Conservation (phyloP, 2,797 vertebrate genomes). For the Micropoecilia bifurca region DNA sequence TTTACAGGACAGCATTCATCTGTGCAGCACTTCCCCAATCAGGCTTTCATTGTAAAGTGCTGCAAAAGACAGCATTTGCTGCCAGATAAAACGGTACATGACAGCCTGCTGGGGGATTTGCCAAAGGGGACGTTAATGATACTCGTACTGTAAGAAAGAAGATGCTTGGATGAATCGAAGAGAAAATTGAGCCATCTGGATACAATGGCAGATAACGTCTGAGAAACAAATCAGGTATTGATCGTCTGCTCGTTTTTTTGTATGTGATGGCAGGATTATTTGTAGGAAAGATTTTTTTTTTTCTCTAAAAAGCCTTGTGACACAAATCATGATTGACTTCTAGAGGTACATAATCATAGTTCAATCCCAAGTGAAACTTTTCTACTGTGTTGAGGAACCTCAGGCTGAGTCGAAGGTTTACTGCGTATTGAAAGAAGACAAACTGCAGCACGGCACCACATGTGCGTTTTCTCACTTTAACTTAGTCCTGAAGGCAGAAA, state of each 20-base stretch:
- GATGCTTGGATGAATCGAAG: neutral
- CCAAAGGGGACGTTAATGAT: neutral
- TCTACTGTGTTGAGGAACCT: neutral
- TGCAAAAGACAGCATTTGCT: neutral
- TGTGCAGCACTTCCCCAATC: slow-evolving; percentile 6
- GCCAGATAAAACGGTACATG: neutral
- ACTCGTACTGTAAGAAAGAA: slow-evolving; percentile 3
- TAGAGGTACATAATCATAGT: neutral
- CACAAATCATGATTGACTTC: neutral
- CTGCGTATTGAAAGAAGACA: neutral
- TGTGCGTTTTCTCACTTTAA: neutral
- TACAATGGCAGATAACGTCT: neutral
- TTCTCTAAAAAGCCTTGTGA: neutral
- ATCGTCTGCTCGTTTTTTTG: neutral
- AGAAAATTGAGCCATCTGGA: neutral
- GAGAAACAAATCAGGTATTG: neutral
- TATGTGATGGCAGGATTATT: neutral
- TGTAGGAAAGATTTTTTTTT: neutral
- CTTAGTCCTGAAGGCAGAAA: neutral
- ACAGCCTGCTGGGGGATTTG: slow-evolving; percentile 1
- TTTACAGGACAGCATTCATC: neutral
- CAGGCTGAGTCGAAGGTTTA: slow-evolving; percentile 1
- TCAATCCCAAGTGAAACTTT: neutral
- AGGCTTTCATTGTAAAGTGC: slow-evolving; percentile 1
- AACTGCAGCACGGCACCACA: neutral